phyloP scores from a whole-genome alignment of 2,888 invertebrate species.

The Rhagonycha fulva region DNA sequence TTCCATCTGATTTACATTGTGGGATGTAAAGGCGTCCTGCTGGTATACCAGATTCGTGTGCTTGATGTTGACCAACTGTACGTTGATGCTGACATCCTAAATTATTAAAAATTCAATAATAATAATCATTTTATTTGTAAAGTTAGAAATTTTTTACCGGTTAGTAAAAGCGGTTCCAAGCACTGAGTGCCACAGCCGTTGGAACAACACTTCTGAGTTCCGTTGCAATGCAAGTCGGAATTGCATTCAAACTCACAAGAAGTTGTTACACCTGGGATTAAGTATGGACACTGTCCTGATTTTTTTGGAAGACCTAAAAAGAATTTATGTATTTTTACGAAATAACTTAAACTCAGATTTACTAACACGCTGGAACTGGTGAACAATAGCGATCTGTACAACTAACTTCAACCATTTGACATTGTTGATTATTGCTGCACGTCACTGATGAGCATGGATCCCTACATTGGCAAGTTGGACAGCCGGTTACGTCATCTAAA shows the following conservation, averaged over 20 bases:
- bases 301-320: conserved; percentile 66
- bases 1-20: conserved; percentile 70
- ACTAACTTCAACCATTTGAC: conserved; percentile 82
- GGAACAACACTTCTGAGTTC: conserved; percentile 76
- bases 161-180: conserved; percentile 71
- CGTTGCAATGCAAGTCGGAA: conserved; percentile 75
- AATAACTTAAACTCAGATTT: not conserved
- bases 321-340: not conserved
- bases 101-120: not conserved
- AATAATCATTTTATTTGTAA: not conserved
- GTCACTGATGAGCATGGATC: conserved; percentile 76
- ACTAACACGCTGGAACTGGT: conserved; percentile 79
- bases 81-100: conserved; percentile 69
- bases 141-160: conserved; percentile 47
- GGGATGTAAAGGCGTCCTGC: conserved; percentile 77
- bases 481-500: conserved; percentile 68
- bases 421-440: conserved; percentile 71
- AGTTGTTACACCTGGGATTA: conserved; percentile 69
- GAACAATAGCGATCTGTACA: conserved; percentile 86
- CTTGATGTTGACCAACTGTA: conserved; percentile 62
- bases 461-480: conserved; percentile 79
- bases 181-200: conserved; percentile 88
- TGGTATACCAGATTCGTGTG: conserved; percentile 74
- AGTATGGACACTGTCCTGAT: conserved; percentile 81
- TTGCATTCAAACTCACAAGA: conserved; percentile 79